These are phyloP conservation scores for Metopolophium dirhodum DNA, from an alignment of 1,140 invertebrate genomes.

Conservation along the genomic window DNA sequence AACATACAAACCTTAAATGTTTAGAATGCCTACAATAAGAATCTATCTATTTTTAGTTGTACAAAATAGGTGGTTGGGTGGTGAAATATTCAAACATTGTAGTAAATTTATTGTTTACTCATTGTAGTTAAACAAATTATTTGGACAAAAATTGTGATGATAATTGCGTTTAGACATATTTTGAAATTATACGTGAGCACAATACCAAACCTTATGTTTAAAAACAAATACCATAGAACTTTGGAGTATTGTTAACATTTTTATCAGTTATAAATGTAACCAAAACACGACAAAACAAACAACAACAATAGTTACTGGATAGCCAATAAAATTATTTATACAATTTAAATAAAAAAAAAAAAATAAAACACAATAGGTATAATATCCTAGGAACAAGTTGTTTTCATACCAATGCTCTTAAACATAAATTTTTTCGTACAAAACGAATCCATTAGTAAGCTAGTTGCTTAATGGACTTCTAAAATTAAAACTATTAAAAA, in stretches of 20 bases:
- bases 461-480: neutral
- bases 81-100: neutral
- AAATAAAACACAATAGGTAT: neutral
- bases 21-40: neutral
- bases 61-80: neutral
- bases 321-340: neutral
- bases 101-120: neutral
- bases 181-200: neutral
- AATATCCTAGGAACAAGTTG: conserved; percentile 40
- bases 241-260: neutral
- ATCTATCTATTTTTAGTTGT: neutral
- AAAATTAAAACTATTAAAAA: neutral
- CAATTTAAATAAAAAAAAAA: neutral
- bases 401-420: conserved; percentile 47
- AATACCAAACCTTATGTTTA: neutral
- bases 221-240: neutral
- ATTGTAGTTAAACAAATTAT: neutral
- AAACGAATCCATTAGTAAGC: neutral
- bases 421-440: neutral
- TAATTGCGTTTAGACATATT: neutral
- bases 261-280: neutral
- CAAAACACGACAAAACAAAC: neutral
- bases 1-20: neutral
- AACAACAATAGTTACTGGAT: neutral
- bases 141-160: neutral